These are phyloP conservation scores for Neocrepidodera transversa DNA, from an alignment of 2,888 invertebrate genomes.

Conservation along the genomic window DNA sequence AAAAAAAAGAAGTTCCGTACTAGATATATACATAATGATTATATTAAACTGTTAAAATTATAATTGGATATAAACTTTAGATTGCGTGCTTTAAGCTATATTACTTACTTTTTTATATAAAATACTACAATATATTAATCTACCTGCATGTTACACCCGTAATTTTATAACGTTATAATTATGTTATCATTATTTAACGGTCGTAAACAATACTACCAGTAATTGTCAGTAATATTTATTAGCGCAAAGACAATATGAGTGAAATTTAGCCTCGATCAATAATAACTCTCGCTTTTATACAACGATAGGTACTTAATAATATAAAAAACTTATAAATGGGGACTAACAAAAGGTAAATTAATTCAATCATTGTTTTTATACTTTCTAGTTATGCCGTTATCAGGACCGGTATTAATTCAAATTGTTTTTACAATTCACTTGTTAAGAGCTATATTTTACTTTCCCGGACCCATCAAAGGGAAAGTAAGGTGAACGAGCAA, in stretches of 20 bases:
- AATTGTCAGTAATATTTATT: neutral
- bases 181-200: neutral
- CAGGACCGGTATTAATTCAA: neutral
- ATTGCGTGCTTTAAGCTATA: too few species aligned
- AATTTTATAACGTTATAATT: neutral
- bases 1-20: too few species aligned
- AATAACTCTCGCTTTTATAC: slow-evolving; percentile 1
- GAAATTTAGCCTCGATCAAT: neutral
- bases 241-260: neutral
- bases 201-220: neutral
- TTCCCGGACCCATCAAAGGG: too few species aligned
- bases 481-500: too few species aligned
- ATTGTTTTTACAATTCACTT: too few species aligned
- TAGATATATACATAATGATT: too few species aligned
- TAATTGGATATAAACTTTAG: too few species aligned
- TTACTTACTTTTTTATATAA: too few species aligned
- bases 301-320: neutral
- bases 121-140: too few species aligned
- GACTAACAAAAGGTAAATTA: neutral
- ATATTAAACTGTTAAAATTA: too few species aligned
- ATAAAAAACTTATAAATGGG: neutral
- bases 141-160: neutral
- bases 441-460: too few species aligned
- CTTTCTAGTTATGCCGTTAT: neutral
- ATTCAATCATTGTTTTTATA: neutral